Evolutionary conservation across 1,140 invertebrate species (phyloP).

Genomic region (Nebria ingens): DNA sequence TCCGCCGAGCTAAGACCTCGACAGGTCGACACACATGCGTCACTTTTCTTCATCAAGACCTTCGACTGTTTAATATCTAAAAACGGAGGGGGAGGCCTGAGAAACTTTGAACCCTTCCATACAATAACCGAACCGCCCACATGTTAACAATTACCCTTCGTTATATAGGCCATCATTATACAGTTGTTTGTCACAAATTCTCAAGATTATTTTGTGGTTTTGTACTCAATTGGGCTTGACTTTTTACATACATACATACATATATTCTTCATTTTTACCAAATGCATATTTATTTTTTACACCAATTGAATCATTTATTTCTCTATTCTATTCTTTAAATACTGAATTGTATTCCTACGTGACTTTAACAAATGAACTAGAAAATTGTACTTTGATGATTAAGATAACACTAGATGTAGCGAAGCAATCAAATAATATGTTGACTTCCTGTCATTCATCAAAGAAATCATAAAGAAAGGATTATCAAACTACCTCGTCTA

Average conservation of each 20-base stretch:
- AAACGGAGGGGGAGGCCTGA: background rate
- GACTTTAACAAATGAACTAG: too few species aligned
- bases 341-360: too few species aligned
- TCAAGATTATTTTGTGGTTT: slow-evolving; percentile 5
- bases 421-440: background rate
- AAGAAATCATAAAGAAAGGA: background rate
- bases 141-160: background rate
- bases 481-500: background rate
- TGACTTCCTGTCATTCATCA: background rate
- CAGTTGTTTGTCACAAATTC: slow-evolving; percentile 1
- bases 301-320: too few species aligned
- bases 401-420: slow-evolving; percentile 5
- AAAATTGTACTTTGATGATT: too few species aligned
- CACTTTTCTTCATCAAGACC: slow-evolving; percentile 4
- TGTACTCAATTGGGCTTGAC: background rate
- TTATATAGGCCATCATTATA: background rate
- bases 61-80: background rate
- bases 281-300: too few species aligned
- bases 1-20: slow-evolving; percentile 15
- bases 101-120: background rate
- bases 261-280: too few species aligned
- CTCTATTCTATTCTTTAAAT: too few species aligned
- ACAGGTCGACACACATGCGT: slow-evolving; percentile 5
- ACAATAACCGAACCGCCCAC: background rate
- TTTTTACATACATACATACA: too few species aligned